Evolutionary conservation across 2,888 invertebrate species (phyloP).

Genomic region (Mycalesis mineus): DNA sequence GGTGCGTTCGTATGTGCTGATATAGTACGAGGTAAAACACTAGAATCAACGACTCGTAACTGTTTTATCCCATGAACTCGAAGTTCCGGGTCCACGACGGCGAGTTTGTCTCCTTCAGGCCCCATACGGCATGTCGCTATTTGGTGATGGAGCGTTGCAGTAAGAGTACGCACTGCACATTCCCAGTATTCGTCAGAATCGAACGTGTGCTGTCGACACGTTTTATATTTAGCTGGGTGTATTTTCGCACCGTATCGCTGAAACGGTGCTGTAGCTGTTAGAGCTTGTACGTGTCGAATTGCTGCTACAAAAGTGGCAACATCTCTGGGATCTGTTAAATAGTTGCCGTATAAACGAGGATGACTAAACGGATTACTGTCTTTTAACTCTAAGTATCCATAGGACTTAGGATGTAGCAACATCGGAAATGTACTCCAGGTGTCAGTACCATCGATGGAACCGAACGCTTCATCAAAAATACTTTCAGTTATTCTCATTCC

Average conservation of each 20-base stretch:
- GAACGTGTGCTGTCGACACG: slow-evolving; percentile 67
- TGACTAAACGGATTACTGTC: slow-evolving; percentile 85
- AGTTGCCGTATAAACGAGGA: slow-evolving; percentile 89
- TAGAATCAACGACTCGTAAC: slow-evolving; percentile 83
- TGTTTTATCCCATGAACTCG: slow-evolving; percentile 79
- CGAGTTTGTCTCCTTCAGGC: slow-evolving; percentile 75
- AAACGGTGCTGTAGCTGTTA: slow-evolving; percentile 79
- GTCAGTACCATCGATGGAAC: slow-evolving; percentile 73
- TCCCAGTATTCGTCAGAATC: slow-evolving; percentile 84
- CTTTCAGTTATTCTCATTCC: slow-evolving; percentile 77
- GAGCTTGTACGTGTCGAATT: slow-evolving; percentile 79
- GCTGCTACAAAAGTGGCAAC: slow-evolving; percentile 79
- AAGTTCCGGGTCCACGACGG: slow-evolving; percentile 81
- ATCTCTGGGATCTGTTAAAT: slow-evolving; percentile 81
- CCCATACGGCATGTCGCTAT: slow-evolving; percentile 86
- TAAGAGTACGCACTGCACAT: slow-evolving; percentile 80
- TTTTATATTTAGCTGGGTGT: slow-evolving; percentile 70
- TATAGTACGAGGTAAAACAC: slow-evolving; percentile 81
- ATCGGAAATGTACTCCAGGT: slow-evolving; percentile 82
- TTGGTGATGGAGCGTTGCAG: slow-evolving; percentile 81
- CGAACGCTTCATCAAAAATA: slow-evolving; percentile 76
- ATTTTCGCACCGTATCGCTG: slow-evolving; percentile 75
- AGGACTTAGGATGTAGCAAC: slow-evolving; percentile 85
- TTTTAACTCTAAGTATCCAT: slow-evolving; percentile 82
- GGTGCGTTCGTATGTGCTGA: slow-evolving; percentile 84